Conservation (phyloP, 1,140 invertebrate species). For the Drosophila kohkoa region DNA sequence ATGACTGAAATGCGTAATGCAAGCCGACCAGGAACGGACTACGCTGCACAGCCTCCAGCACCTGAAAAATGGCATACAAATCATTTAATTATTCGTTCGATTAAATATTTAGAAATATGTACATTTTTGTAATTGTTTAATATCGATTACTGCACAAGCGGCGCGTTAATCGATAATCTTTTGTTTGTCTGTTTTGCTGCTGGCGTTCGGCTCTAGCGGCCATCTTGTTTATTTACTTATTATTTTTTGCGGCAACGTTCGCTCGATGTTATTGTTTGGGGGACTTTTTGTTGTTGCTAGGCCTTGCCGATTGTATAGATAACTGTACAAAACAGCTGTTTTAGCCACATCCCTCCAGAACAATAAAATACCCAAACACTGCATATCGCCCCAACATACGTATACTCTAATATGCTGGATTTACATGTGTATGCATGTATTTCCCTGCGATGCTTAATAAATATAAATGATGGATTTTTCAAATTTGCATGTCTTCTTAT, state of each 20-base stretch:
- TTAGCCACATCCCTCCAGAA: conserved; percentile 12
- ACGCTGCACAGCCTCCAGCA: conserved; percentile 94
- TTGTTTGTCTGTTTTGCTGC: conserved; percentile 7
- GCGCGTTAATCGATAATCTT: conserved; percentile 18
- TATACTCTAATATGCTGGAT: not conserved
- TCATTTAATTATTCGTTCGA: conserved; percentile 2
- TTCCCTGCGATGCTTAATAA: too few relatives aligned
- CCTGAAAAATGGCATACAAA: conserved; percentile 85
- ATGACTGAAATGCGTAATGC: conserved; percentile 97
- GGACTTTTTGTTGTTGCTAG: conserved; percentile 38
- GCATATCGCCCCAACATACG: not conserved
- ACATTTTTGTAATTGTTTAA: not conserved
- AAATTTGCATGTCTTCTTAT: too few relatives aligned
- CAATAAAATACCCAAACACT: conserved; percentile 14
- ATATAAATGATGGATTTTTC: too few relatives aligned
- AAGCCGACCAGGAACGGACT: conserved; percentile 96
- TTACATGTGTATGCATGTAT: too few relatives aligned
- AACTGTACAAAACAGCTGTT: conserved; percentile 40
- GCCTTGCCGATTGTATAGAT: not conserved
- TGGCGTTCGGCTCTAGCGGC: not conserved
- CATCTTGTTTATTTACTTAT: conserved; percentile 45
- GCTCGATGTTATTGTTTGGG: conserved; percentile 8
- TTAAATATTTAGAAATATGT: not conserved
- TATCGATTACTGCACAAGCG: not conserved
- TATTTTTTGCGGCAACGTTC: not conserved